These are phyloP conservation scores for Anguilla japonica DNA, from an alignment of 2,113 vertebrate species.

Conservation along the genomic window DNA sequence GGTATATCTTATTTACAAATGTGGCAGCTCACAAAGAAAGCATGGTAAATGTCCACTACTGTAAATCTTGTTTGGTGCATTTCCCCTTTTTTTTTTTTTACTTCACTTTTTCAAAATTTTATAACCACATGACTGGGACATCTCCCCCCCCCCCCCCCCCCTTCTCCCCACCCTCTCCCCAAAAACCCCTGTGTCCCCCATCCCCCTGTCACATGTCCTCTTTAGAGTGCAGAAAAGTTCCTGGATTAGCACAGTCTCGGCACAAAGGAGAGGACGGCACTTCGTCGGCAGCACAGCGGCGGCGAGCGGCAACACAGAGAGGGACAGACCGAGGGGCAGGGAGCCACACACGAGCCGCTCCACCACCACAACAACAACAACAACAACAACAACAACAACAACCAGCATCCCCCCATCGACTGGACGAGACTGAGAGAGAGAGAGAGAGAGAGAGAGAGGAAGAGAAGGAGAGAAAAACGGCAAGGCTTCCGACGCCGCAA, in stretches of 20 bases:
- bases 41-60: too few relatives aligned
- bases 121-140: too few relatives aligned
- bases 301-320: constrained; percentile 52
- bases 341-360: constrained; percentile 23
- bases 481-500: constrained; percentile 52
- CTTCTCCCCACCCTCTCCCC: constrained; percentile 17
- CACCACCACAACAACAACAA: too few relatives aligned
- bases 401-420: not conserved
- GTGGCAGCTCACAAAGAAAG: too few relatives aligned
- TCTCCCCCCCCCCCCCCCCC: not conserved
- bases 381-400: too few relatives aligned
- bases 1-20: too few relatives aligned
- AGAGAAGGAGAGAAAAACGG: constrained; percentile 37
- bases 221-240: constrained; percentile 79
- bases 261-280: constrained; percentile 69
- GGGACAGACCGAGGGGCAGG: constrained; percentile 51
- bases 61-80: too few relatives aligned
- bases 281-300: constrained; percentile 61
- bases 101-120: too few relatives aligned
- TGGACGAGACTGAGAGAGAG: constrained; percentile 39
- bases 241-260: constrained; percentile 75
- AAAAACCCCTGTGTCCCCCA: constrained; percentile 15
- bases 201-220: constrained; percentile 71
- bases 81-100: too few relatives aligned
- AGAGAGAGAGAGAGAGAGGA: constrained; percentile 43